Evolutionary conservation across 2,888 invertebrate genomes (phyloP), one percentile per base, ranked within the genome.

Genomic region (Tanytarsus gracilentus): DNA sequence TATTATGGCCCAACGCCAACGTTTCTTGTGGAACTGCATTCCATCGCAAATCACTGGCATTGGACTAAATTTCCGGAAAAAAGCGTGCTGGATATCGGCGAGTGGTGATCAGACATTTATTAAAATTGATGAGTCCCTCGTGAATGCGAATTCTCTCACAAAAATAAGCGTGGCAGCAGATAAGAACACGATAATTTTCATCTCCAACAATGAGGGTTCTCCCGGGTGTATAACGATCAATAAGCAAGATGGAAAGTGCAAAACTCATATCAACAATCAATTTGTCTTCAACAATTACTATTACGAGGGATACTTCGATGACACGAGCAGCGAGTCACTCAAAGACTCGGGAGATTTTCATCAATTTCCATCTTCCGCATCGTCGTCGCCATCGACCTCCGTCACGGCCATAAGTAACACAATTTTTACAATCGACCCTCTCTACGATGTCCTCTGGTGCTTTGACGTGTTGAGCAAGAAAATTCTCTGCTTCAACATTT

Each of bases 41-140:
- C 74, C 74, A 0, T 73, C 72, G 1, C 67, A 68, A n/a, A 73
- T 74, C 2, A 72, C 71, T 72, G 75, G 79, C 40, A 77, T 83
- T 33, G 97, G 97, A 0, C 85, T 90, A 0, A 83, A 85, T 61
- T 84, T 86, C 75, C 89, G 94, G 0, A 83, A 92, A 65, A 81
- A 88, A 67, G 97, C 93, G 0, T 90, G 91, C 0, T 95, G 94
- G 93, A 82, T 97, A 14, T 88, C 90, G 1, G 95, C 96, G 4
- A 89, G 91, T n/a, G 95, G 93, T 0, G 97, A 98, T 76, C 91
- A 93, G 74, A 98, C 97, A 1, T 94, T 90, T 70, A 79, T 96
- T 52, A 90, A 90, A 72, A 84, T 95, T 59, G 93, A 95, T 65
- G 94, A 96, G 72, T 85, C 87, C 2, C 77, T 94, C n/a, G 90